These are phyloP conservation scores for Spialia ferax DNA, from an alignment of 2,888 invertebrate species.

Conservation along the genomic window DNA sequence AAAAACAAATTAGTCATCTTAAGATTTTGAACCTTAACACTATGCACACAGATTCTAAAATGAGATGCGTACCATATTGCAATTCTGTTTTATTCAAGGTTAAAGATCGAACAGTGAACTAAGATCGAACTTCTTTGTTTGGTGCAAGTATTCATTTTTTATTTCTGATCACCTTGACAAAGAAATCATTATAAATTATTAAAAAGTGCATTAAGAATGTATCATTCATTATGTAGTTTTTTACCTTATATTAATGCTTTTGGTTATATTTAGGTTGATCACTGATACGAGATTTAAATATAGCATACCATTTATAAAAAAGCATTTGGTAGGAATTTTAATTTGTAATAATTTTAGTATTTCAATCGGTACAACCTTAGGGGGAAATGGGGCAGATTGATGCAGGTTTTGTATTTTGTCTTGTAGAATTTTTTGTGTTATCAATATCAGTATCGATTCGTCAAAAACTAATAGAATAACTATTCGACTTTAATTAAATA, in stretches of 20 bases:
- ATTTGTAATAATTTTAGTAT: too few species aligned
- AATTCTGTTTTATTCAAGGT: constrained; percentile 37
- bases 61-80: not conserved
- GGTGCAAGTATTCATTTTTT: constrained; percentile 32
- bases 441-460: too few species aligned
- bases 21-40: not conserved
- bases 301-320: too few species aligned
- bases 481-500: too few species aligned
- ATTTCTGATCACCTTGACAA: constrained; percentile 18
- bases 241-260: not conserved
- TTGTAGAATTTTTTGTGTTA: too few species aligned
- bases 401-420: too few species aligned
- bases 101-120: constrained; percentile 38
- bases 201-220: not conserved
- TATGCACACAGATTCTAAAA: not conserved
- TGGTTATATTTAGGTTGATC: not conserved
- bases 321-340: too few species aligned
- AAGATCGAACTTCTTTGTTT: constrained; percentile 38
- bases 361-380: too few species aligned
- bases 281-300: too few species aligned
- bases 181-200: constrained; percentile 18
- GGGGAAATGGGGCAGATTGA: too few species aligned
- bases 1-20: not conserved
- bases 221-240: not conserved
- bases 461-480: too few species aligned